Percentiles rank a stretch among this genome's conserved stretches.
These are phyloP conservation scores for Oikopleura dioica DNA, from an alignment of 23 tunicate species.

Conservation along the genomic window DNA sequence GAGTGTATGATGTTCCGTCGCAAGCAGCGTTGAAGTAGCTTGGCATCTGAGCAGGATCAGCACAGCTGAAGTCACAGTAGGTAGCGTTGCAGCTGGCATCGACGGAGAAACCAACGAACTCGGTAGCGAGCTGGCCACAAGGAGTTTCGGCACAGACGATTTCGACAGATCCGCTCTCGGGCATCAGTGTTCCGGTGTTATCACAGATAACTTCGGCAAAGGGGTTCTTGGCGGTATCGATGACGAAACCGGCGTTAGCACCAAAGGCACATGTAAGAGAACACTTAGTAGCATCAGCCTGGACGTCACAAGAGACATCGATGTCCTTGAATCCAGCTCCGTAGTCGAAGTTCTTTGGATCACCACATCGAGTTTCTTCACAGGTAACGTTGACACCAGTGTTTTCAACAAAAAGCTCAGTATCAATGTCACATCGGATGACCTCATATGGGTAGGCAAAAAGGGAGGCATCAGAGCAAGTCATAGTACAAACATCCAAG, in stretches of 20 bases:
- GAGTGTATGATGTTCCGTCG: neutral
- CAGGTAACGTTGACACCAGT: neutral
- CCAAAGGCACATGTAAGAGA: neutral
- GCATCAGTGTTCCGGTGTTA: neutral
- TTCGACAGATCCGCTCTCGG: neutral
- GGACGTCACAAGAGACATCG: neutral
- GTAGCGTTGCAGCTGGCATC: neutral
- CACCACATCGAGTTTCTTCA: neutral
- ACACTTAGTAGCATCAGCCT: neutral
- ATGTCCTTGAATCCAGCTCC: neutral
- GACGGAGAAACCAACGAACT: neutral
- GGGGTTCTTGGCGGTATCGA: neutral
- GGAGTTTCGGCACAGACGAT: constrained; percentile 3
- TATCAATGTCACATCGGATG: neutral
- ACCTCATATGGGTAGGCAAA: neutral
- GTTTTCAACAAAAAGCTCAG: neutral
- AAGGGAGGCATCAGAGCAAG: neutral
- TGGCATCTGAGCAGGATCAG: neutral
- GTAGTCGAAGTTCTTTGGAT: neutral
- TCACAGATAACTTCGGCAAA: neutral
- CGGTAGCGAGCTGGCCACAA: neutral
- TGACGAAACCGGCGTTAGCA: neutral
- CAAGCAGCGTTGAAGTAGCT: neutral
- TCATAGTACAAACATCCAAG: neutral
- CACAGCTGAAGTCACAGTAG: neutral